A percentile compares a stretch with the other conserved stretches of the same genome.
Evolutionary conservation across 2,797 vertebrate species (phyloP).

Genomic region (Trachurus trachurus): DNA sequence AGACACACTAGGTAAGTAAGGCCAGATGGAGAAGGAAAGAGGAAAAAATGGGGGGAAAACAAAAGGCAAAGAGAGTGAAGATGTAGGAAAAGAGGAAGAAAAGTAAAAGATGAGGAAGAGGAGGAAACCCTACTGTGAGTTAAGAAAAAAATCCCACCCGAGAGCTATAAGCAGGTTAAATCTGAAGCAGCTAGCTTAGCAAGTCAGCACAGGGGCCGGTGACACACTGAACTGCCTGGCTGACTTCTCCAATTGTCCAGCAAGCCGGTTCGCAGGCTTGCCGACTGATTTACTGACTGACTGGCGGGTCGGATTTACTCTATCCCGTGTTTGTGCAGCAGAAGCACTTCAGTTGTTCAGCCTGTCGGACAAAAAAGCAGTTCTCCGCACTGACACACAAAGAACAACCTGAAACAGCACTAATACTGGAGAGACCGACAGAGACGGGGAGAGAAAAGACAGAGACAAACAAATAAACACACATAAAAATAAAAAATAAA

Average conservation of each 20-base stretch:
- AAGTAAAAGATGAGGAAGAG: constrained; percentile 21
- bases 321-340: constrained; percentile 80
- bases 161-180: constrained; percentile 73
- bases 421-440: constrained; percentile 66
- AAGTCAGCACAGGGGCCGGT: constrained; percentile 74
- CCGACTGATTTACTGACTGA: constrained; percentile 74
- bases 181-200: constrained; percentile 75
- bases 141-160: constrained; percentile 50
- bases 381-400: constrained; percentile 73
- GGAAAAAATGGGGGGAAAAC: constrained; percentile 33
- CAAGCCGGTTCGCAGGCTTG: constrained; percentile 71
- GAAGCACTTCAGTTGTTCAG: constrained; percentile 84
- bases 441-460: constrained; percentile 34
- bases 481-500: constrained; percentile 25
- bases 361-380: constrained; percentile 70
- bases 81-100: constrained; percentile 3
- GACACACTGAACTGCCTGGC: constrained; percentile 73
- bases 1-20: constrained; percentile 58
- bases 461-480: constrained; percentile 64
- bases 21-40: constrained; percentile 55
- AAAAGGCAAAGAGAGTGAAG: constrained; percentile 23
- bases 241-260: constrained; percentile 77
- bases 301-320: constrained; percentile 75
- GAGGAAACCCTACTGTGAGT: constrained; percentile 48
- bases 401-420: constrained; percentile 84